Evolutionary conservation across 2,113 vertebrate species (phyloP).

Genomic region (Brachirus orientalis): DNA sequence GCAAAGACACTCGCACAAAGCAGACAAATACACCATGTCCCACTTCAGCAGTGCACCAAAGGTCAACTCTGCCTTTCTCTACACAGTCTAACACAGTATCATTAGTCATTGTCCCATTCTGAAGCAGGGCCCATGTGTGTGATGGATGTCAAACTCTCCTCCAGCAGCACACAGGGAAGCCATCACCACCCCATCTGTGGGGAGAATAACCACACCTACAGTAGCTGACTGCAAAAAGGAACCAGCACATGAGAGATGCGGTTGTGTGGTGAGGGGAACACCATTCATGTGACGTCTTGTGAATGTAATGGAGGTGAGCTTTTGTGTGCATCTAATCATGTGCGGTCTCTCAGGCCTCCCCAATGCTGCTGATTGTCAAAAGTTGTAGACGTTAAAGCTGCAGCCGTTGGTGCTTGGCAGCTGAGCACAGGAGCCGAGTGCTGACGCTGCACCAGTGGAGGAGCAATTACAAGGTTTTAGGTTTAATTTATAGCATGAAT

Average conservation of each 20-base stretch:
- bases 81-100: constrained; percentile 28
- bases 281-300: too few relatives aligned
- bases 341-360: constrained; percentile 28
- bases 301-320: background rate
- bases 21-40: constrained; percentile 26
- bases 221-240: too few relatives aligned
- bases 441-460: constrained; percentile 30
- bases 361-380: constrained; percentile 14
- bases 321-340: background rate
- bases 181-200: constrained; percentile 27
- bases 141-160: constrained; percentile 46
- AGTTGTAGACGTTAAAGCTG: constrained; percentile 2
- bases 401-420: constrained; percentile 22
- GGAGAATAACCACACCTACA: too few relatives aligned
- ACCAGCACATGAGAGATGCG: background rate
- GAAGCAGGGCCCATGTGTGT: constrained; percentile 43
- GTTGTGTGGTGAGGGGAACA: too few relatives aligned
- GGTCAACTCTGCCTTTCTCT: constrained; percentile 21
- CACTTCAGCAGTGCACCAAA: constrained; percentile 24
- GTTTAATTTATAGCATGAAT: constrained; percentile 35
- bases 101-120: constrained; percentile 58
- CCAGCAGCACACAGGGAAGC: constrained; percentile 32
- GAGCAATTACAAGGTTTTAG: constrained; percentile 38
- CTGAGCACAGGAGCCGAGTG: constrained; percentile 11
- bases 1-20: constrained; percentile 19